A percentile compares a stretch with the other conserved stretches of the same genome.
phyloP scores from a whole-genome alignment of 2,888 invertebrate species.

The Cheilosia vulpina region DNA sequence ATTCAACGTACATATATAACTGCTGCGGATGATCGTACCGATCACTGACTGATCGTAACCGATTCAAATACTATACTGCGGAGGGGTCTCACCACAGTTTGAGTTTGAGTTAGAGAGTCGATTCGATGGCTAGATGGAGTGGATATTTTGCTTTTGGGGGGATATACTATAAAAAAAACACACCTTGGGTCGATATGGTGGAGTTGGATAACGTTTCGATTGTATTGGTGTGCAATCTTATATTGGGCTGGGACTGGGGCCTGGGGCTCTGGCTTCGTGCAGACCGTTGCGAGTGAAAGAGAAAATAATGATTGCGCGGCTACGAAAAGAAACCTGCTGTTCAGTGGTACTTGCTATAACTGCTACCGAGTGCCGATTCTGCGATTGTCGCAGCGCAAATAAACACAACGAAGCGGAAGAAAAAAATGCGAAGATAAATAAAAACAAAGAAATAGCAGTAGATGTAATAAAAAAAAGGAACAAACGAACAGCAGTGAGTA shows the following conservation, averaged over 20 bases:
- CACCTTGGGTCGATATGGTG: constrained; percentile 17
- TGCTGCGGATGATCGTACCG: constrained; percentile 51
- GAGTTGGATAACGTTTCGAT: constrained; percentile 15
- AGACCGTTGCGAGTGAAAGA: constrained; percentile 37
- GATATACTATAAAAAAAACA: background rate
- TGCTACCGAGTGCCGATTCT: constrained; percentile 44
- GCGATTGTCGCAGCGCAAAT: constrained; percentile 41
- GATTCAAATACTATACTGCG: constrained; percentile 66
- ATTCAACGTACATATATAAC: constrained; percentile 17
- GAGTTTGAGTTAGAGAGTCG: constrained; percentile 56
- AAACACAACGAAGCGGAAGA: constrained; percentile 49
- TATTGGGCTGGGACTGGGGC: constrained; percentile 2
- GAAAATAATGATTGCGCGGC: constrained; percentile 54
- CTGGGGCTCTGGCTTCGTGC: no score
- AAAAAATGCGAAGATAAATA: constrained; percentile 19
- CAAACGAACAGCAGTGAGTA: constrained; percentile 24
- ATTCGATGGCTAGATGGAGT: constrained; percentile 15
- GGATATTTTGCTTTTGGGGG: constrained; percentile 34
- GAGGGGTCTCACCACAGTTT: constrained; percentile 46
- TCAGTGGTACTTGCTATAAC: background rate
- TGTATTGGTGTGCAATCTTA: constrained; percentile 4
- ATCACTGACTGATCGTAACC: constrained; percentile 69
- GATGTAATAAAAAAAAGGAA: constrained; percentile 13
- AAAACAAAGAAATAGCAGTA: constrained; percentile 9
- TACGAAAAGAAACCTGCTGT: constrained; percentile 58